These are phyloP conservation scores for Cromileptes altivelis DNA, from an alignment of 2,113 vertebrate species.

Conservation along the genomic window DNA sequence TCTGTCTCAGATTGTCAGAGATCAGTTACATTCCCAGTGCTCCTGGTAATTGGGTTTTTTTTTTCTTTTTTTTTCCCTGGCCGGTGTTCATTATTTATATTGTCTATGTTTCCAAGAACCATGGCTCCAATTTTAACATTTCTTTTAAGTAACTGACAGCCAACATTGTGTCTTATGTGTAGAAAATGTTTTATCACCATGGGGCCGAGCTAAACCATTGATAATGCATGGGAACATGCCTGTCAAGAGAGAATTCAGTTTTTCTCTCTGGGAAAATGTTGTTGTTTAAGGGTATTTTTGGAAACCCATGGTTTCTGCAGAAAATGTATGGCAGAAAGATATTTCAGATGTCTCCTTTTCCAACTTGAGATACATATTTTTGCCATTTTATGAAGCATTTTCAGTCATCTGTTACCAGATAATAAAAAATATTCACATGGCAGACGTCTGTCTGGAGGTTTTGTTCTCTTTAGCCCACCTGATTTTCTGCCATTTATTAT, in stretches of 20 bases:
- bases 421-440: slow-evolving; percentile 20
- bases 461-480: slow-evolving; percentile 17
- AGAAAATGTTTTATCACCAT: slow-evolving; percentile 62
- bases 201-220: slow-evolving; percentile 45
- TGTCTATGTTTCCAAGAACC: slow-evolving; percentile 47
- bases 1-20: slow-evolving; percentile 38
- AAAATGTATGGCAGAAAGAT: neutral
- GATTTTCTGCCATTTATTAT: slow-evolving; percentile 49
- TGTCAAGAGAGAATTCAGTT: slow-evolving; percentile 49
- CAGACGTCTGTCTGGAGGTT: slow-evolving; percentile 18
- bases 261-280: slow-evolving; percentile 33
- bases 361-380: neutral
- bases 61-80: slow-evolving; percentile 21
- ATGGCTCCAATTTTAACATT: slow-evolving; percentile 57
- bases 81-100: slow-evolving; percentile 65
- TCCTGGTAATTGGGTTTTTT: slow-evolving; percentile 47
- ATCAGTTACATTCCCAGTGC: slow-evolving; percentile 48
- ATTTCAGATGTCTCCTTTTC: slow-evolving; percentile 1
- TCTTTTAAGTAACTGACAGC: slow-evolving; percentile 65
- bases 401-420: neutral
- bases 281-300: slow-evolving; percentile 41
- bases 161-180: slow-evolving; percentile 54
- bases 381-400: slow-evolving; percentile 7
- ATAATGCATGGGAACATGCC: slow-evolving; percentile 65
- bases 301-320: slow-evolving; percentile 19